These are phyloP conservation scores for Acanthosepion esculentum DNA, from an alignment of 2,888 invertebrate species.

Conservation along the genomic window DNA sequence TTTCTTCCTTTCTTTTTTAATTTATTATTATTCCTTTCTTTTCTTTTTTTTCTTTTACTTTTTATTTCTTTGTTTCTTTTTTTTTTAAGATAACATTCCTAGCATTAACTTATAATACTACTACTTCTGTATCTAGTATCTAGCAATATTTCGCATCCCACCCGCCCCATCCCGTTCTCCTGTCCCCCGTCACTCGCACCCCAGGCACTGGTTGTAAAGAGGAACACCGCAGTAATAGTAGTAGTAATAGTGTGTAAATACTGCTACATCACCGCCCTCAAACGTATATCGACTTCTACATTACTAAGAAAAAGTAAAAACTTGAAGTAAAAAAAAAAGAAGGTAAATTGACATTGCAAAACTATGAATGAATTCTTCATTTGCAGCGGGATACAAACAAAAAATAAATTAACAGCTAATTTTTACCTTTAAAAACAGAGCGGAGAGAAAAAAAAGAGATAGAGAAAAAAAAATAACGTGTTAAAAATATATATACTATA, in stretches of 20 bases:
- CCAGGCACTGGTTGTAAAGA: constrained; percentile 9
- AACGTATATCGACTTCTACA: background rate
- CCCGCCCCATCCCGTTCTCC: background rate
- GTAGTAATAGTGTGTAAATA: background rate
- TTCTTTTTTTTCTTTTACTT: background rate
- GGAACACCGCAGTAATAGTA: background rate
- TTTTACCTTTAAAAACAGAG: background rate
- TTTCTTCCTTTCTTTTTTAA: background rate
- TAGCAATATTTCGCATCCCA: background rate
- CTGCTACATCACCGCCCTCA: background rate
- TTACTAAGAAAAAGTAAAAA: background rate
- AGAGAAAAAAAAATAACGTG: background rate
- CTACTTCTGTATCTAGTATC: background rate
- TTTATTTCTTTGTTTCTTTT: background rate
- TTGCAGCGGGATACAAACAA: background rate
- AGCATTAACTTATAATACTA: background rate
- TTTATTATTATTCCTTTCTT: background rate
- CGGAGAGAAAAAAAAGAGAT: background rate
- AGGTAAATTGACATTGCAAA: background rate
- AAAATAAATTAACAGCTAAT: background rate
- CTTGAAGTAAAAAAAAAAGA: background rate
- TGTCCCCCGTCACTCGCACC: background rate
- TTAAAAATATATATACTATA: too few relatives aligned
- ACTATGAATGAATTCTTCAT: background rate
- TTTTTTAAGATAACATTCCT: background rate